These are phyloP conservation scores for Chironex yamaguchii DNA, from an alignment of 30 jellyfish, hydroid and myxozoan genomes.

Conservation along the genomic window DNA sequence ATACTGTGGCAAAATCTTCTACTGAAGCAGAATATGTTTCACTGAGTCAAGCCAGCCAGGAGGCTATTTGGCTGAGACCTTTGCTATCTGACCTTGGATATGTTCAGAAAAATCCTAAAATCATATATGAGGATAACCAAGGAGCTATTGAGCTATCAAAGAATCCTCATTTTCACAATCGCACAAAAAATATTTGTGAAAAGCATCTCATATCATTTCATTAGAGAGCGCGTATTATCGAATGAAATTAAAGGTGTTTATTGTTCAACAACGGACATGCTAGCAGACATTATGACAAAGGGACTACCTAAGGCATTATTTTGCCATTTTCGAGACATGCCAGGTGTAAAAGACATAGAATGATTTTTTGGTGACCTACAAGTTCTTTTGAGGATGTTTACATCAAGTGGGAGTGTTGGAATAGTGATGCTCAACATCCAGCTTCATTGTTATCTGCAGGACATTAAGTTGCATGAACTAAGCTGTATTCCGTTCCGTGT, in stretches of 20 bases:
- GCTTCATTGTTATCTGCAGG: too few relatives aligned
- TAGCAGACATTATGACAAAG: slow-evolving; percentile 48
- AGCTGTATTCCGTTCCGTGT: too few relatives aligned
- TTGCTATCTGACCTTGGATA: background rate
- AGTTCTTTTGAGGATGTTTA: too few relatives aligned
- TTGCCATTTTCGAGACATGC: slow-evolving; percentile 13
- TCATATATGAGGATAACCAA: slow-evolving; percentile 18
- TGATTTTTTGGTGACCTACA: too few relatives aligned
- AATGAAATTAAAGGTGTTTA: slow-evolving; percentile 4
- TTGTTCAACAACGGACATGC: slow-evolving; percentile 30
- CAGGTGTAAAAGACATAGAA: too few relatives aligned
- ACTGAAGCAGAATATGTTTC: slow-evolving; percentile 41
- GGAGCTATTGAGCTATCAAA: background rate
- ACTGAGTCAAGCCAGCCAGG: slow-evolving; percentile 12
- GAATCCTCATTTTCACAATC: slow-evolving; percentile 32
- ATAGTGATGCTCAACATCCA: too few relatives aligned
- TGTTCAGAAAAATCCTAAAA: background rate
- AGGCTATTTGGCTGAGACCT: slow-evolving; percentile 42
- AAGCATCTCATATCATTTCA: slow-evolving; percentile 32
- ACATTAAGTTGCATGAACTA: too few relatives aligned
- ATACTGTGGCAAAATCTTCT: too few relatives aligned
- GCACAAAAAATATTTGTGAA: slow-evolving; percentile 20
- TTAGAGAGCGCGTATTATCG: background rate
- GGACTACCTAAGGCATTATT: slow-evolving; percentile 5
- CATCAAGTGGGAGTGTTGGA: too few relatives aligned